Base-by-base conservation (phyloP, 1,140 invertebrate species). In the Lasaia peninsularis region DNA sequence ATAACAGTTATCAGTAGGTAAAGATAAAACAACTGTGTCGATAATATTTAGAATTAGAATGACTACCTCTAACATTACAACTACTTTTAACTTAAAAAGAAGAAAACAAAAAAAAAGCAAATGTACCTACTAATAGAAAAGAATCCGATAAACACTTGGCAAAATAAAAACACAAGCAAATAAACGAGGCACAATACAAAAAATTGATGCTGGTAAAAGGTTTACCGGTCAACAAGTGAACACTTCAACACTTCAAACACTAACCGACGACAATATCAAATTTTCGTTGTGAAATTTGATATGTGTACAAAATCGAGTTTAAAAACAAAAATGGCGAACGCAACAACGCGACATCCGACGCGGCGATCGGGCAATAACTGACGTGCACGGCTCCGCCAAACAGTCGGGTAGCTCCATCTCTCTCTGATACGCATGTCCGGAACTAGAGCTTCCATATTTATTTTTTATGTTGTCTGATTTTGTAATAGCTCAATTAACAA, bases 201-300 rank as follows among this genome's bases (percentile, higher is more conserved):
- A 64, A 65, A 73, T 69, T 62, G 60, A 55, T 40, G n/a, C 63
- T 51, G 66, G 69, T 67, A 71, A 53, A 73, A 73, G 66, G 78
- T 76, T 87, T 86, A 84, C 80, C 82, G 75, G 70, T 72, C 52
- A 73, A 75, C 66, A 63, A 69, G 68, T 67, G 68, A 78, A 79
- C 71, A 78, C 75, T 73, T 58, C 69, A 73, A 75, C 82, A 81
- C 77, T 76, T 66, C 56, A 61, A 62, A 58, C 80, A 85, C 81
- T 80, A 80, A 75, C 71, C 63, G 76, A 87, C 82, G 70, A 88
- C 85, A 59, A 85, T 83, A 88, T 88, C 85, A 84, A 86, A 88
- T 81, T 88, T 88, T 88, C 79, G 72, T 67, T 73, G 69, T 81
- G 80, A 88, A 88, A 88, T 83, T 83, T 79, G 80, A 88, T 83